Evolutionary conservation across 1,140 invertebrate genomes (phyloP).

Genomic region (Epicauta chinensis): DNA sequence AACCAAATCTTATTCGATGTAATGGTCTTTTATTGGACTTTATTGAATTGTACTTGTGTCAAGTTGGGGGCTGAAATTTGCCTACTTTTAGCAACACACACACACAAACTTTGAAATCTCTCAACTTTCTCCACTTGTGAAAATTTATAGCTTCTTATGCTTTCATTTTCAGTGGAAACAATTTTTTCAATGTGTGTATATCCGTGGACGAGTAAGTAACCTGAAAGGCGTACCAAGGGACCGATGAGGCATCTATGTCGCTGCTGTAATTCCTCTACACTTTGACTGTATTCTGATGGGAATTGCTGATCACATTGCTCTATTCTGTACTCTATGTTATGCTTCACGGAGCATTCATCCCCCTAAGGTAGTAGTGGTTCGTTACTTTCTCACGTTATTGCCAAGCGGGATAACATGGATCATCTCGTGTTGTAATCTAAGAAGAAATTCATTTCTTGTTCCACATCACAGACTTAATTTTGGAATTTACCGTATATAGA

Average conservation of each 20-base stretch:
- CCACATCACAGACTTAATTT: too few relatives aligned
- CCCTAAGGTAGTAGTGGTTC: neutral
- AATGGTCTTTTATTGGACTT: conserved; percentile 14
- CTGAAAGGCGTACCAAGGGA: conserved; percentile 12
- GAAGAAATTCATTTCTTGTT: too few relatives aligned
- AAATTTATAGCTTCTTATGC: too few relatives aligned
- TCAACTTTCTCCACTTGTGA: too few relatives aligned
- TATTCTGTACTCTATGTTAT: conserved; percentile 8
- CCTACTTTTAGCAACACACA: too few relatives aligned
- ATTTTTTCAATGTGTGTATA: too few relatives aligned
- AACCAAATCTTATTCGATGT: conserved; percentile 11
- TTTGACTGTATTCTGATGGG: conserved; percentile 6
- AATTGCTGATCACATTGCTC: conserved; percentile 14
- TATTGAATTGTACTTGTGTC: conserved; percentile 15
- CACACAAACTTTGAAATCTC: too few relatives aligned
- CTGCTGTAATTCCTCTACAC: conserved; percentile 17
- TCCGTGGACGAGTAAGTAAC: neutral
- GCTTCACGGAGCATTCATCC: conserved; percentile 3
- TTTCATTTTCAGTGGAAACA: too few relatives aligned
- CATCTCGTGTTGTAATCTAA: neutral
- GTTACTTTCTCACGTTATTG: conserved; percentile 4
- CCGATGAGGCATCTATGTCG: conserved; percentile 18
- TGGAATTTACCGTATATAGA: too few relatives aligned
- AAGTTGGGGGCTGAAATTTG: conserved; percentile 2
- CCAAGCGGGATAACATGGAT: conserved; percentile 9